Conservation (phyloP, 1,140 invertebrate genomes). For the Chymomyza costata region DNA sequence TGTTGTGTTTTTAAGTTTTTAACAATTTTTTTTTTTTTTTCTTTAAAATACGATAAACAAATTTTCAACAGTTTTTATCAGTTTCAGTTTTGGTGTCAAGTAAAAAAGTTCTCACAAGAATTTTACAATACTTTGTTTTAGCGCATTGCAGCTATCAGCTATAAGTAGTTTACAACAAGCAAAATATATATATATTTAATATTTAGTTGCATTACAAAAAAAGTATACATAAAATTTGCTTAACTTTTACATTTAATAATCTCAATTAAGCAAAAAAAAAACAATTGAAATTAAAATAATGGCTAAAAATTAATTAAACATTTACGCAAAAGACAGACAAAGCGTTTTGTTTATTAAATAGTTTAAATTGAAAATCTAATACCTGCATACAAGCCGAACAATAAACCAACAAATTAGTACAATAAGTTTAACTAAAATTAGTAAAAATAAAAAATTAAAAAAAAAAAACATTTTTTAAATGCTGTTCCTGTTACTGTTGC, state of each 20-base stretch:
- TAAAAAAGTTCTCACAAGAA: constrained; percentile 69
- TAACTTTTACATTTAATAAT: constrained; percentile 53
- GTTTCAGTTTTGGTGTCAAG: constrained; percentile 64
- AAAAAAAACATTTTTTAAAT: constrained; percentile 72
- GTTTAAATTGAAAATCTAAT: constrained; percentile 42
- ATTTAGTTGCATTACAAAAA: constrained; percentile 43
- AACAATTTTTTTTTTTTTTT: constrained; percentile 26
- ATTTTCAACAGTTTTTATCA: constrained; percentile 58
- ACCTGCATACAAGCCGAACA: constrained; percentile 29
- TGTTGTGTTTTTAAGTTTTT: constrained; percentile 33
- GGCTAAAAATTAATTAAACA: constrained; percentile 35
- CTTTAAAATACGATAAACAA: constrained; percentile 54
- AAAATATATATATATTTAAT: constrained; percentile 3
- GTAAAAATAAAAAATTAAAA: constrained; percentile 23
- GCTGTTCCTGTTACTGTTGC: constrained; percentile 72
- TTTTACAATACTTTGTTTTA: constrained; percentile 63
- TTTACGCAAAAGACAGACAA: constrained; percentile 42
- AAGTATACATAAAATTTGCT: constrained; percentile 21
- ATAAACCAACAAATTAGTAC: constrained; percentile 14
- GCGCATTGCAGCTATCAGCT: constrained; percentile 41
- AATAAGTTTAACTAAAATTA: constrained; percentile 6
- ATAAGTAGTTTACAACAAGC: neutral
- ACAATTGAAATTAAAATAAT: constrained; percentile 30
- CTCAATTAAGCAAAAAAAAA: constrained; percentile 59
- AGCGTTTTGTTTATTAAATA: constrained; percentile 53